Percentiles rank a stretch among this genome's conserved stretches.
Evolutionary conservation across 2,113 vertebrate species (phyloP).

Genomic region (Tetrao urogallus): DNA sequence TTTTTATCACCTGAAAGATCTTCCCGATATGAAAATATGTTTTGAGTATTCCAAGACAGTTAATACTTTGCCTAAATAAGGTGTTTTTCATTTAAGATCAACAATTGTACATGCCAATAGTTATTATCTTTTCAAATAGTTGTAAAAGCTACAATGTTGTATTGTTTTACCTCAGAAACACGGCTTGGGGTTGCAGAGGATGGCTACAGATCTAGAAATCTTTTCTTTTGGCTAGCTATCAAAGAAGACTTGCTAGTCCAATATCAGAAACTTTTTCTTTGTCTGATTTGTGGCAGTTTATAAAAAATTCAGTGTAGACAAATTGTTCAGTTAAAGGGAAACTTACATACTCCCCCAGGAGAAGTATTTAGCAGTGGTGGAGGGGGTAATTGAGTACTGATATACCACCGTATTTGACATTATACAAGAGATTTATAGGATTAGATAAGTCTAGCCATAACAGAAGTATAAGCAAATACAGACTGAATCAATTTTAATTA

Average conservation of each 20-base stretch:
- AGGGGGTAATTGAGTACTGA: not conserved
- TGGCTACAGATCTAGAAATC: not conserved
- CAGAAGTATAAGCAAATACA: constrained; percentile 15
- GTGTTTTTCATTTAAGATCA: not conserved
- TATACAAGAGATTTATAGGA: not conserved
- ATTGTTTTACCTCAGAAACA: not conserved
- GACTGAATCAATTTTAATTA: not conserved
- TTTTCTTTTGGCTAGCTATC: not conserved
- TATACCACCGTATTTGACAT: not conserved
- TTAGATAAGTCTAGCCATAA: not conserved
- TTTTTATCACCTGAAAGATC: not conserved
- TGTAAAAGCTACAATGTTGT: not conserved
- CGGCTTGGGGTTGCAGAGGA: not conserved
- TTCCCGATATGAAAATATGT: not conserved
- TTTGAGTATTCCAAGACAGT: not conserved
- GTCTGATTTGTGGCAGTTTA: not conserved
- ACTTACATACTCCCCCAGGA: not conserved
- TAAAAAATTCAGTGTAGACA: not conserved
- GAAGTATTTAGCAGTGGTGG: not conserved
- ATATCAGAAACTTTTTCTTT: not conserved
- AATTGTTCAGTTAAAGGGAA: not conserved
- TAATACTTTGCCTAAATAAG: not conserved
- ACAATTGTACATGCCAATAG: not conserved
- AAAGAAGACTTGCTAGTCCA: not conserved
- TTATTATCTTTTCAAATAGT: not conserved